phyloP scores from a whole-genome alignment of 2,797 vertebrate species.

The Myioborus miniatus region DNA sequence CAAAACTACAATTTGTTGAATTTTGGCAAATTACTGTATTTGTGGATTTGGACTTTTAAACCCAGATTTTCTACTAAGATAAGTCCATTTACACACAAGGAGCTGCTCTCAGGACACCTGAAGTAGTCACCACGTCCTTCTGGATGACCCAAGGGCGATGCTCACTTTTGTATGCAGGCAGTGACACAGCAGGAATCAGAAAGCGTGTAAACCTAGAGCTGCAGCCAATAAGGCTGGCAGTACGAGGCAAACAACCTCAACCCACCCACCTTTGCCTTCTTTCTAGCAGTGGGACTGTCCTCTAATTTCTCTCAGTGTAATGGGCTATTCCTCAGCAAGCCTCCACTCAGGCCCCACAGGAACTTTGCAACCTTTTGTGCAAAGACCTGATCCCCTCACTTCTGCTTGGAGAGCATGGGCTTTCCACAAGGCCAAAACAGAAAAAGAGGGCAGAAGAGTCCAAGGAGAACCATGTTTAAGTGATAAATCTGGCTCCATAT shows the following conservation, averaged over 20 bases:
- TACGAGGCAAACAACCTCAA: not conserved
- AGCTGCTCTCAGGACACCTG: not conserved
- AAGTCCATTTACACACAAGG: not conserved
- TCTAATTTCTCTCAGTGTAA: not conserved
- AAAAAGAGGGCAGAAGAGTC: not conserved
- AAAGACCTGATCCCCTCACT: not conserved
- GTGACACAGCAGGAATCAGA: not conserved
- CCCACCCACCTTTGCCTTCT: rapidly evolving
- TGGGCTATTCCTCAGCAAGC: not conserved
- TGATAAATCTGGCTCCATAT: not conserved
- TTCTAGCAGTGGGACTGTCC: not conserved
- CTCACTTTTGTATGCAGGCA: not conserved
- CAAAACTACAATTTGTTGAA: not conserved
- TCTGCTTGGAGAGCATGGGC: not conserved
- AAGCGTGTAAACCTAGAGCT: not conserved
- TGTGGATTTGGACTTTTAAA: not conserved
- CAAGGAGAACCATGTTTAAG: not conserved
- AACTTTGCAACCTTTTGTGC: not conserved
- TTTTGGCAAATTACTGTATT: not conserved
- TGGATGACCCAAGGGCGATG: not conserved
- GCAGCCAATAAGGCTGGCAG: not conserved
- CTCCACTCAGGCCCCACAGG: rapidly evolving
- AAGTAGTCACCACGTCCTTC: not conserved
- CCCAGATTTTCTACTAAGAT: not conserved
- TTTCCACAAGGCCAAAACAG: not conserved